Conservation (phyloP, 2,888 invertebrate species). For the Amiota mariae region DNA sequence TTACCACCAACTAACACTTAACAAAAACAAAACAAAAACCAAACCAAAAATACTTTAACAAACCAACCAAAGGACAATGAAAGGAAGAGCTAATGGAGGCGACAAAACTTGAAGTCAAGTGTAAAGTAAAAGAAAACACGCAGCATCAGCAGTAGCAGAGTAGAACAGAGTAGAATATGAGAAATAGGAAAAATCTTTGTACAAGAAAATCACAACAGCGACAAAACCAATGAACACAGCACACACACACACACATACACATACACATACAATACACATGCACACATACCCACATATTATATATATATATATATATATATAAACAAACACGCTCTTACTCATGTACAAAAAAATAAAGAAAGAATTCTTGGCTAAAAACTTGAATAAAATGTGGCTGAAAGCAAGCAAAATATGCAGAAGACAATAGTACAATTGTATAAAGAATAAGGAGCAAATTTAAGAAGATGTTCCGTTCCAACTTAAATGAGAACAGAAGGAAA, state of each 20-base stretch:
- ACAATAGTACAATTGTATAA: too few species aligned
- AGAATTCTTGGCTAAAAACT: too few species aligned
- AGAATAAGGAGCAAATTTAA: too few species aligned
- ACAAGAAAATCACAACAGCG: constrained; percentile 1
- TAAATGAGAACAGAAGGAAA: background rate
- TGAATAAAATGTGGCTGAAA: too few species aligned
- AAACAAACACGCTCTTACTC: too few species aligned
- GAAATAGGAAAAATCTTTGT: background rate
- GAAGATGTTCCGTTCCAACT: background rate
- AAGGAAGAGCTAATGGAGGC: background rate
- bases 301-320: too few species aligned
- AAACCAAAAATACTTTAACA: constrained; percentile 27
- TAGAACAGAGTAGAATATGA: background rate
- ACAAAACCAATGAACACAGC: constrained; percentile 3
- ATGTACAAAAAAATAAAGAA: too few species aligned
- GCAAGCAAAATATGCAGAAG: too few species aligned
- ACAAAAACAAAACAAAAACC: constrained; percentile 39
- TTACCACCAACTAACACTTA: constrained; percentile 60
- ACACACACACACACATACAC: background rate
- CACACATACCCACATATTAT: background rate
- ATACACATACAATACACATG: too few species aligned
- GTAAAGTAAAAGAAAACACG: constrained; percentile 38
- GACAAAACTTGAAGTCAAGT: constrained; percentile 38
- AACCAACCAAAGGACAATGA: background rate
- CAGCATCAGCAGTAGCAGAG: constrained; percentile 33